These are phyloP conservation scores for Hylaeus volcanicus DNA, from an alignment of 1,140 invertebrate genomes.

Conservation along the genomic window DNA sequence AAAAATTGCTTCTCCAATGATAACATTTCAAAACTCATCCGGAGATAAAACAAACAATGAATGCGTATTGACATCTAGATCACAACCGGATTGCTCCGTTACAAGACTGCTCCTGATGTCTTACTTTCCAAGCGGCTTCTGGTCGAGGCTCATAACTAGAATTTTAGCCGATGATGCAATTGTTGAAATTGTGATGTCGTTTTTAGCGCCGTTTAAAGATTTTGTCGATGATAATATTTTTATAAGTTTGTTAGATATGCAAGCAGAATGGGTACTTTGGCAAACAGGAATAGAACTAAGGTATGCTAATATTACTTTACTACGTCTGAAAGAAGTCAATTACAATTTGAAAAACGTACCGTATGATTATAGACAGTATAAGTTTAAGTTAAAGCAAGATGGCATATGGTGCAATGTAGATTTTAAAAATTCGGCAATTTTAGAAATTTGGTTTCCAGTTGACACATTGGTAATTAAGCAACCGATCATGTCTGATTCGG, in stretches of 20 bases:
- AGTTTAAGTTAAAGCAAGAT: slow-evolving; percentile 89
- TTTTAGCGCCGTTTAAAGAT: slow-evolving; percentile 76
- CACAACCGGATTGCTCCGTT: slow-evolving; percentile 82
- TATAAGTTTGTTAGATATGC: slow-evolving; percentile 83
- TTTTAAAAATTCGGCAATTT: slow-evolving; percentile 89
- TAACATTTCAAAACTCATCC: slow-evolving; percentile 65
- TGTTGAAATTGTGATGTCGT: slow-evolving; percentile 87
- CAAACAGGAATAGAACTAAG: slow-evolving; percentile 95
- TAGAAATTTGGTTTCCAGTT: slow-evolving; percentile 93
- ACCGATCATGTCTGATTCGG: slow-evolving; percentile 79
- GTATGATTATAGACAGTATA: slow-evolving; percentile 80
- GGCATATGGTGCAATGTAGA: slow-evolving; percentile 92
- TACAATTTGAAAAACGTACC: slow-evolving; percentile 82
- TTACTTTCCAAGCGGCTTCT: slow-evolving; percentile 98
- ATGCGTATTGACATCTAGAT: slow-evolving; percentile 76
- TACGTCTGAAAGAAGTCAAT: slow-evolving; percentile 91
- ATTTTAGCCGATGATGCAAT: slow-evolving; percentile 94
- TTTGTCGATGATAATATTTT: slow-evolving; percentile 84
- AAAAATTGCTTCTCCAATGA: slow-evolving; percentile 82
- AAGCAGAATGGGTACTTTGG: slow-evolving; percentile 97
- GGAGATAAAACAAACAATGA: slow-evolving; percentile 63
- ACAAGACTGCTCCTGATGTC: slow-evolving; percentile 92
- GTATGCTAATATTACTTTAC: slow-evolving; percentile 89
- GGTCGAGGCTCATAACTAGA: slow-evolving; percentile 95
- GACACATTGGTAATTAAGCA: slow-evolving; percentile 88